Percentiles rank a stretch among this genome's conserved stretches.
phyloP scores from a whole-genome alignment of 1,140 invertebrate genomes.

The Dreissena rostriformis region DNA sequence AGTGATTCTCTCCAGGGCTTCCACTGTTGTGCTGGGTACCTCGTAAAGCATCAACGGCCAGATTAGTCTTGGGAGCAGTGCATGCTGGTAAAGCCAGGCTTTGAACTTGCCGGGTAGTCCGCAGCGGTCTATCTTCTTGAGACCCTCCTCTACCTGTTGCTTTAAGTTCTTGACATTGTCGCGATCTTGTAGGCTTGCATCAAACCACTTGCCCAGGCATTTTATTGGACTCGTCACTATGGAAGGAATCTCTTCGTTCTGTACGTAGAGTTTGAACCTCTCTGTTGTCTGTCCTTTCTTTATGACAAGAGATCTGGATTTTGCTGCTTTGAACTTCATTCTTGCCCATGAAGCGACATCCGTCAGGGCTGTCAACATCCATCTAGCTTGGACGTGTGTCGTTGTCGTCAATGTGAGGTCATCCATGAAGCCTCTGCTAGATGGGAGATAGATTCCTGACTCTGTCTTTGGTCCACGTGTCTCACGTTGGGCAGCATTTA shows the following conservation, averaged over 20 bases:
- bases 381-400: constrained; percentile 30
- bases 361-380: constrained; percentile 46
- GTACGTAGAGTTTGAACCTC: too few species aligned
- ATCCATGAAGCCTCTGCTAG: constrained; percentile 42
- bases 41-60: constrained; percentile 53
- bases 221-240: constrained; percentile 33
- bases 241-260: constrained; percentile 34
- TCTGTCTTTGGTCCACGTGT: constrained; percentile 12
- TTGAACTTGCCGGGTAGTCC: constrained; percentile 47
- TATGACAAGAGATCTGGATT: too few species aligned
- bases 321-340: not conserved
- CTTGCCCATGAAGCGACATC: constrained; percentile 14
- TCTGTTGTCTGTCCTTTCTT: too few species aligned
- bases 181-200: constrained; percentile 23
- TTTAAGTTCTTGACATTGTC: constrained; percentile 21
- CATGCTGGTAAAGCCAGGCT: constrained; percentile 47
- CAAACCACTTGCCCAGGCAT: constrained; percentile 39
- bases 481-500: constrained; percentile 17
- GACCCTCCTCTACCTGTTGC: constrained; percentile 27
- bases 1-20: constrained; percentile 39
- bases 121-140: constrained; percentile 40
- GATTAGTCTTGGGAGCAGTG: constrained; percentile 24
- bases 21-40: constrained; percentile 33
- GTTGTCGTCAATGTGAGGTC: constrained; percentile 25
- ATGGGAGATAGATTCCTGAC: constrained; percentile 22